Conservation (phyloP, 2,797 vertebrate species). For the Lemur catta region DNA sequence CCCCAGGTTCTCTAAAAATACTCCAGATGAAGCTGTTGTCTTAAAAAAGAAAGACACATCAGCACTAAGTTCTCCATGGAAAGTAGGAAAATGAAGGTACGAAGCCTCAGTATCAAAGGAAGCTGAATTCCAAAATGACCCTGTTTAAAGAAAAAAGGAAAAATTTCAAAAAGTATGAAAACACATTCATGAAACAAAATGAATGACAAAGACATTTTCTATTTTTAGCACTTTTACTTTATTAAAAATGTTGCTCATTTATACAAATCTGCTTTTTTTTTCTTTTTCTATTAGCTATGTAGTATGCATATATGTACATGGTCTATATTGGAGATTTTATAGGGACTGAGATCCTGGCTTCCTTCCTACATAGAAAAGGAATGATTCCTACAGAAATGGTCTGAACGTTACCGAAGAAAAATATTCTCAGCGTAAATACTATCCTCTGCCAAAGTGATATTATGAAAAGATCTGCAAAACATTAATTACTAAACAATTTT, state of each 20-base stretch:
- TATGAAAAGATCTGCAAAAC: neutral
- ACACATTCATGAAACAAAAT: neutral
- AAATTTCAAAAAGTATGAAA: neutral
- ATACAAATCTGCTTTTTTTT: neutral
- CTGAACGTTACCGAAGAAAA: neutral
- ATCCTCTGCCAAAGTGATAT: neutral
- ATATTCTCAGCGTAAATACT: neutral
- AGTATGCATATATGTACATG: neutral
- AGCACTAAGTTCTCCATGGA: slow-evolving; percentile 93
- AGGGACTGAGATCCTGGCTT: neutral
- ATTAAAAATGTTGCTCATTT: neutral
- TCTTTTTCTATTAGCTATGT: neutral
- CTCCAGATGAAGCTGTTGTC: slow-evolving; percentile 92
- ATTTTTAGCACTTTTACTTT: neutral
- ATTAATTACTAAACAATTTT: neutral
- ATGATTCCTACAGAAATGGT: neutral
- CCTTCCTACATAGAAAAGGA: neutral
- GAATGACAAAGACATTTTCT: neutral
- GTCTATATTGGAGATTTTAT: neutral
- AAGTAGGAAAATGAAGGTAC: slow-evolving; percentile 96
- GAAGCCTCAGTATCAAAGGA: slow-evolving; percentile 94
- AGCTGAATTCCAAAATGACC: slow-evolving; percentile 93
- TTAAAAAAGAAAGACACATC: slow-evolving; percentile 97
- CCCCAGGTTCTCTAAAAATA: slow-evolving; percentile 96
- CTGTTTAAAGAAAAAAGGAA: slow-evolving; percentile 69